These are phyloP conservation scores for Cirrhinus molitorella DNA, from an alignment of 2,797 vertebrate species.

Conservation along the genomic window DNA sequence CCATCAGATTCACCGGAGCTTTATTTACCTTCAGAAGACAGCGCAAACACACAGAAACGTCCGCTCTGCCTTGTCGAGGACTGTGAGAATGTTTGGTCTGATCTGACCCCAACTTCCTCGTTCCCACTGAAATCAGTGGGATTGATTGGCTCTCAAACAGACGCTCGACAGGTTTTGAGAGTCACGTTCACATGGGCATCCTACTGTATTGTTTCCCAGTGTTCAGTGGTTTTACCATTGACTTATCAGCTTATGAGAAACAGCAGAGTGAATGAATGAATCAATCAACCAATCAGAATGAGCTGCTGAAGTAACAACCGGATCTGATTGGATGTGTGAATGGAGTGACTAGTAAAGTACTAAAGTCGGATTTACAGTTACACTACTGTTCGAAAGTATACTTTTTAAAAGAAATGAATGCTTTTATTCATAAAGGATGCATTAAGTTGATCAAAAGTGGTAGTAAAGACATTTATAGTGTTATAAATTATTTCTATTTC, in stretches of 20 bases:
- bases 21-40: constrained; percentile 60
- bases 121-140: constrained; percentile 40
- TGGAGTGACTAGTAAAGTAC: neutral
- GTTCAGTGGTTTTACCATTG: constrained; percentile 61
- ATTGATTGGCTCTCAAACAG: constrained; percentile 23
- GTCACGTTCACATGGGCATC: neutral
- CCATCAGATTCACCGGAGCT: constrained; percentile 62
- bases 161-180: neutral
- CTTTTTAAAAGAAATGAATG: too few species aligned
- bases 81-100: constrained; percentile 46
- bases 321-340: neutral
- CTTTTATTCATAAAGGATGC: too few species aligned
- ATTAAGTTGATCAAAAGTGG: too few species aligned
- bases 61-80: neutral
- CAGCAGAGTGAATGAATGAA: neutral
- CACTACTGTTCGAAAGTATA: neutral
- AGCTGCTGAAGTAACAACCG: neutral
- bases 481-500: too few species aligned
- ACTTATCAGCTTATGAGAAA: constrained; percentile 55
- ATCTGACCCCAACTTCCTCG: constrained; percentile 50
- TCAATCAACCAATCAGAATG: neutral
- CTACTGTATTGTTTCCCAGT: constrained; percentile 43
- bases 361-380: neutral
- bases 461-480: too few species aligned
- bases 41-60: constrained; percentile 55